Conservation (phyloP, 1,140 invertebrate genomes). For the Macrostomum lignano region DNA sequence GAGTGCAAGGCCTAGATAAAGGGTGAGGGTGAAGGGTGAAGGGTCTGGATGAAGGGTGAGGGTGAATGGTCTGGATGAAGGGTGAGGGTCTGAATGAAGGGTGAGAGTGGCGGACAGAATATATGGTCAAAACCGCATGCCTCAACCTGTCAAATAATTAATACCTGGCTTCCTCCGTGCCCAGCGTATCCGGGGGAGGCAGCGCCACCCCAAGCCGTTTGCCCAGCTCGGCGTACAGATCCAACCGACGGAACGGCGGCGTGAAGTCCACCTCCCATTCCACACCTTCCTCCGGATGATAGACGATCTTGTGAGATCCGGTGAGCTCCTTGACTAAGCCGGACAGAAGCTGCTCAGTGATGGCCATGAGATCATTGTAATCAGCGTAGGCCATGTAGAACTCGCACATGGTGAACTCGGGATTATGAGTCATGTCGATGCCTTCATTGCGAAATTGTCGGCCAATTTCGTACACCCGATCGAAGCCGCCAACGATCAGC, state of each 20-base stretch:
- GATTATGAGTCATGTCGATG: conserved; percentile 92
- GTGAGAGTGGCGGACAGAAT: too few relatives aligned
- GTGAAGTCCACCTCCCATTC: conserved; percentile 62
- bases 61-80: too few relatives aligned
- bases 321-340: conserved; percentile 41
- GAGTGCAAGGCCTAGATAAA: too few relatives aligned
- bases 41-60: too few relatives aligned
- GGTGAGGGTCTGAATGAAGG: too few relatives aligned
- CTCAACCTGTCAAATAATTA: too few relatives aligned
- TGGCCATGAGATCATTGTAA: conserved; percentile 69
- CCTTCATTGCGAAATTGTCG: conserved; percentile 90
- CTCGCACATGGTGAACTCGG: conserved; percentile 94
- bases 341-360: conserved; percentile 69
- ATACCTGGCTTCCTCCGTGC: conserved; percentile 14
- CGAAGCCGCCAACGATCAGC: conserved; percentile 80
- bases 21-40: too few relatives aligned
- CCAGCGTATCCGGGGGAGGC: conserved; percentile 34
- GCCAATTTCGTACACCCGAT: conserved; percentile 89
- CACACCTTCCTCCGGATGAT: conserved; percentile 67
- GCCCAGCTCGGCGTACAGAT: conserved; percentile 68
- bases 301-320: conserved; percentile 45
- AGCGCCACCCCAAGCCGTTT: conserved; percentile 50
- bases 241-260: conserved; percentile 66
- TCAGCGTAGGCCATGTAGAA: conserved; percentile 99
- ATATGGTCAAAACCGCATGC: too few relatives aligned